Base-by-base conservation (phyloP, 2,113 vertebrate genomes). In the Haemorhous mexicanus region DNA sequence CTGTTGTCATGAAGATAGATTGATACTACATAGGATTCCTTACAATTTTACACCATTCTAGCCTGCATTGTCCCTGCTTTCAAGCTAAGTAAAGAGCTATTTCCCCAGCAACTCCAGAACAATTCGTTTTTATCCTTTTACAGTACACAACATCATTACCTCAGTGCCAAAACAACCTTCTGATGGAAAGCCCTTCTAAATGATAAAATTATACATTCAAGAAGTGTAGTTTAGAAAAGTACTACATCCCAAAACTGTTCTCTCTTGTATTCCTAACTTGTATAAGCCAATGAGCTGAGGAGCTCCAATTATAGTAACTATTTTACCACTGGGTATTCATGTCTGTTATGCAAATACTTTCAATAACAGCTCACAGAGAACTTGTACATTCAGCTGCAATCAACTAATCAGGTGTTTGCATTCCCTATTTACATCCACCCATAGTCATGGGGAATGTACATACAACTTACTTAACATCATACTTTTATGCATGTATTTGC, bases 1-100 rank as follows among this genome's bases (percentile, higher is more conserved):
- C 86, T 89, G 35, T 35, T 91, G 93, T 80, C 91, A 87, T n/a
- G 75, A 92, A 91, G 92, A 93, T 7, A 80, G 72, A 90, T 80
- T 52, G 73, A 63, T 72, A 59, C 64, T 62, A 69, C 63, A 80
- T 32, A 73, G 70, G 47, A 87, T 90, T 87, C 39, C 74, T 88
- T 93, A 72, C 63, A 90, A 78, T 92, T 76, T 85, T 58, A 82
- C 78, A 82, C 62, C 66, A 58, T 79, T 85, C 78, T 35, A 83
- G 78, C 55, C 70, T 76, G 47, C 47, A 74, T 73, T 91, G 89
- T 95, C 14, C 44, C 74, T 80, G 58, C 46, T 74, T 91, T 85
- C 84, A 91, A 85, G 53, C 52, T 91, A 67, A 86, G 80, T 66
- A 68, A 83, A 91, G 84, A 93, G 69, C 68, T 85, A 78, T 92